Evolutionary conservation across 2,888 invertebrate genomes (phyloP).

Genomic region (Notodonta dromedarius): DNA sequence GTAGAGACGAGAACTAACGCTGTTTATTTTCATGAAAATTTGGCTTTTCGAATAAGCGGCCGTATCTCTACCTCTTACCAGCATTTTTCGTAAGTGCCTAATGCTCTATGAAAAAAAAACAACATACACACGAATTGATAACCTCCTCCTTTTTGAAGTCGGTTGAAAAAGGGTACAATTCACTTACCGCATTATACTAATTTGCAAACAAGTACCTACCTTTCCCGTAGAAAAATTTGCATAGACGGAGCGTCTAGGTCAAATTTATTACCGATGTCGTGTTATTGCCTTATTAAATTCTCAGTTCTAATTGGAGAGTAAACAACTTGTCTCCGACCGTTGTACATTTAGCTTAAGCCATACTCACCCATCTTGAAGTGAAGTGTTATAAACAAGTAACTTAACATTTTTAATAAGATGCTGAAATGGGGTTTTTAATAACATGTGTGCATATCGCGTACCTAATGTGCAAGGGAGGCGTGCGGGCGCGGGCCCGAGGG

Average conservation of each 20-base stretch:
- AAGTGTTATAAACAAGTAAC: conserved; percentile 2
- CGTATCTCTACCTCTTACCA: no score
- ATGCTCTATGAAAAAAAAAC: no score
- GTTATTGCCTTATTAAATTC: not conserved
- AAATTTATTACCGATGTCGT: not conserved
- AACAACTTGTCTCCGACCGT: not conserved
- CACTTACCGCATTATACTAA: not conserved
- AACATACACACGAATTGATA: no score
- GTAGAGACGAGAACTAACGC: no score
- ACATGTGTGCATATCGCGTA: conserved; percentile 50
- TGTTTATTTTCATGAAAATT: no score
- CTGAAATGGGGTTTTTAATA: conserved; percentile 51
- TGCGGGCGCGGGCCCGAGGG: conserved; percentile 41
- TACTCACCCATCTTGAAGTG: not conserved
- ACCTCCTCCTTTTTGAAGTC: no score
- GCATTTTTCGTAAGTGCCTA: no score
- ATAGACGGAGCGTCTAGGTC: conserved; percentile 1
- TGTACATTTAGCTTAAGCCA: not conserved
- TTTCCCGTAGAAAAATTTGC: not conserved
- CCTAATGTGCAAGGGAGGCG: conserved; percentile 53
- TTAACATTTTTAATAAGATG: conserved; percentile 51
- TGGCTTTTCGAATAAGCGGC: no score
- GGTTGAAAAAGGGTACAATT: no score
- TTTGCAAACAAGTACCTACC: not conserved
- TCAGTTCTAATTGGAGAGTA: not conserved